Evolutionary conservation across 64 coral and sea anemone genomes (phyloP).

Genomic region (Pachyseris speciosa): DNA sequence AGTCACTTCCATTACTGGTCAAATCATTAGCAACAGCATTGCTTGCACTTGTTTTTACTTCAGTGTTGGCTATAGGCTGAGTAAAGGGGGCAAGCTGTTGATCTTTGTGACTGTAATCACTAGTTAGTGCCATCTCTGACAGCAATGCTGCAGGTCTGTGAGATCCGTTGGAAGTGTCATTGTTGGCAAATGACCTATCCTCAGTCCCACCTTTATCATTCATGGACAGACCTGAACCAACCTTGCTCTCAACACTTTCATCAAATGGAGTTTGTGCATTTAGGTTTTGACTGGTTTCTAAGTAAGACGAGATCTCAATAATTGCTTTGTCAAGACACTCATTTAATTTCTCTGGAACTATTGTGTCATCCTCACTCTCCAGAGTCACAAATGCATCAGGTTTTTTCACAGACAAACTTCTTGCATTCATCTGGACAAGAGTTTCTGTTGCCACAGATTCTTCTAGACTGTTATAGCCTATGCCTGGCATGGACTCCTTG

Average conservation of each 20-base stretch:
- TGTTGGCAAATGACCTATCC: not conserved
- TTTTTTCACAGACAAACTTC: not conserved
- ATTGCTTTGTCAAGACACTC: constrained; percentile 89
- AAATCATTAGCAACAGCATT: too few species aligned
- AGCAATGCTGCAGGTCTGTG: not conserved
- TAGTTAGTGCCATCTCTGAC: not conserved
- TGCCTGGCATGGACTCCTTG: not conserved
- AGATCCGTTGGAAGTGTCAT: not conserved
- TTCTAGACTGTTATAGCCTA: not conserved
- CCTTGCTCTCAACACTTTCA: not conserved
- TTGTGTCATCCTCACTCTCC: constrained; percentile 66
- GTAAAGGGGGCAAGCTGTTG: not conserved
- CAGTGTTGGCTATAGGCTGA: not conserved
- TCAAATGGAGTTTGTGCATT: not conserved
- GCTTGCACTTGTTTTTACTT: not conserved
- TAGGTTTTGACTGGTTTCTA: constrained; percentile 53
- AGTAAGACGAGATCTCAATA: constrained; percentile 84
- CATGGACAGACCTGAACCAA: not conserved
- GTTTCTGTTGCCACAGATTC: constrained; percentile 27
- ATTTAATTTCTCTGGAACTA: constrained; percentile 71
- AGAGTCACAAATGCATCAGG: not conserved
- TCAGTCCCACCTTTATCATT: not conserved
- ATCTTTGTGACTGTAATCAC: not conserved
- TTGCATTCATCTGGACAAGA: not conserved
- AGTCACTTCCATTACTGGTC: not conserved